These are phyloP conservation scores for Tachuris rubrigastra DNA, from an alignment of 2,113 vertebrate species.

Conservation along the genomic window DNA sequence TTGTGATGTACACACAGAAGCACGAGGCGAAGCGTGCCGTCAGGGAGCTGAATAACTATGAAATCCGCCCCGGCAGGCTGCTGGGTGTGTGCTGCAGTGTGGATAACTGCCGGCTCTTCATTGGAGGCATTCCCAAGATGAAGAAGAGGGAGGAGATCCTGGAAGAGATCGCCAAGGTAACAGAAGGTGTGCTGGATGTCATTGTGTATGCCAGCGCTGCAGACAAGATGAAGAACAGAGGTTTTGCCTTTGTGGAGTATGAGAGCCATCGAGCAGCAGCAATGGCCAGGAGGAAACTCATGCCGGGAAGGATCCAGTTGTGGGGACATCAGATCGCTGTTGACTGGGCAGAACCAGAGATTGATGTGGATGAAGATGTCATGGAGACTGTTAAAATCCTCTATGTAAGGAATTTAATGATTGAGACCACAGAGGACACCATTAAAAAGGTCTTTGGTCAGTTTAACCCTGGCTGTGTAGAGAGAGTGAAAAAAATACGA, in stretches of 20 bases:
- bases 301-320: slow-evolving; percentile 96
- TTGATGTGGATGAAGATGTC: slow-evolving; percentile 97
- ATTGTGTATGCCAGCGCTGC: slow-evolving; percentile 97
- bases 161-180: slow-evolving; percentile 97
- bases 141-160: slow-evolving; percentile 99
- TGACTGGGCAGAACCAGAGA: slow-evolving; percentile 98
- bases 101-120: slow-evolving; percentile 98
- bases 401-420: slow-evolving; percentile 98
- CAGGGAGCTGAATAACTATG: slow-evolving; percentile 96
- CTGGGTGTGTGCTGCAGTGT: slow-evolving; percentile 96
- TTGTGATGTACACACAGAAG: slow-evolving; percentile 96
- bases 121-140: slow-evolving; percentile 97
- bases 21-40: slow-evolving; percentile 93
- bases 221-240: slow-evolving; percentile 99
- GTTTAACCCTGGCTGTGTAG: slow-evolving; percentile 94
- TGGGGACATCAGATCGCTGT: slow-evolving; percentile 99
- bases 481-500: slow-evolving; percentile 97
- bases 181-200: slow-evolving; percentile 94
- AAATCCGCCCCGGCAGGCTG: slow-evolving; percentile 92
- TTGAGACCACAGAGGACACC: slow-evolving; percentile 94
- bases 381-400: slow-evolving; percentile 99
- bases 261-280: slow-evolving; percentile 96
- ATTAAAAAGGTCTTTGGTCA: slow-evolving; percentile 92
- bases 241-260: slow-evolving; percentile 98
- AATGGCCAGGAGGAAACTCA: slow-evolving; percentile 97